These are phyloP conservation scores for Epistrophe grossulariae DNA, from an alignment of 2,888 invertebrate species.

Conservation along the genomic window DNA sequence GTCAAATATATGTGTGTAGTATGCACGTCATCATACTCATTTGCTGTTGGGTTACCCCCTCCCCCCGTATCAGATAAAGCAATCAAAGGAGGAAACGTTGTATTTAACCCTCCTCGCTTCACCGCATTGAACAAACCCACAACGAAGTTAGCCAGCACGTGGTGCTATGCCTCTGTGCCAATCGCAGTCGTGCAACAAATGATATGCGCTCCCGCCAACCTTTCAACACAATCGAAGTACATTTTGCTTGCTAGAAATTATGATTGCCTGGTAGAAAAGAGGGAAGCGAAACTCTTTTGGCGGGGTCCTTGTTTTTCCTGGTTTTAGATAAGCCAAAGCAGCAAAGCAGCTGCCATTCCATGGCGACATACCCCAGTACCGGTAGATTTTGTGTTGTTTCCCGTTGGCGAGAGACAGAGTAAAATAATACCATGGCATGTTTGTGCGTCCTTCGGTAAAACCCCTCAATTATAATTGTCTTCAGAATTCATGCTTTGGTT, in stretches of 20 bases:
- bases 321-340: conserved; percentile 75
- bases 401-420: conserved; percentile 68
- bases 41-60: conserved; percentile 34
- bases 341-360: conserved; percentile 38
- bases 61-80: background rate
- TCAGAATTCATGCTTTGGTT: conserved; percentile 11
- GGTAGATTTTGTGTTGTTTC: conserved; percentile 58
- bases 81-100: conserved; percentile 67
- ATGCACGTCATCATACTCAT: background rate
- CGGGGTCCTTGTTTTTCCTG: conserved; percentile 84
- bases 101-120: conserved; percentile 69
- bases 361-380: conserved; percentile 43
- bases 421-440: conserved; percentile 30
- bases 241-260: conserved; percentile 75
- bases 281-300: conserved; percentile 84
- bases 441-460: conserved; percentile 71
- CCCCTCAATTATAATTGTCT: conserved; percentile 41
- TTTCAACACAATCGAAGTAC: conserved; percentile 32
- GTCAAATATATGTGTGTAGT: background rate
- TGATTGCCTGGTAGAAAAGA: conserved; percentile 83
- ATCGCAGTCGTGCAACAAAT: conserved; percentile 60
- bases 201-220: conserved; percentile 56
- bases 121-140: conserved; percentile 34
- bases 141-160: conserved; percentile 42
- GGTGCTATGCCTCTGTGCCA: conserved; percentile 54